Evolutionary conservation across 1,140 invertebrate species (phyloP), one percentile per base, ranked within the genome.

Genomic region (Drosophila lini): DNA sequence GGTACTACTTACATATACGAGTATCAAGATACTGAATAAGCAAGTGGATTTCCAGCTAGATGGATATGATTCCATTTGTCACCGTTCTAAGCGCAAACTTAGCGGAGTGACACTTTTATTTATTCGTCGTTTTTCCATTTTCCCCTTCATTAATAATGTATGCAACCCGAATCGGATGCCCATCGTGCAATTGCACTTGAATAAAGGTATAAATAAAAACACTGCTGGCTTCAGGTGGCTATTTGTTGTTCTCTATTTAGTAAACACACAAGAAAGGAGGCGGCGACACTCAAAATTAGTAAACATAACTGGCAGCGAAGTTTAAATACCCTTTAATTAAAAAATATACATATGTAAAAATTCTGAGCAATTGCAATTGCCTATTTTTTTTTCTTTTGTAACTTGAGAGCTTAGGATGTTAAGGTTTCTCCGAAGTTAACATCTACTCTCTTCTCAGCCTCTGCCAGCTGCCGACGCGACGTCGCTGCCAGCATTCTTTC

Each of bases 21-120:
- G 13, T 65, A 62, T 15, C 32, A 25, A 38, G 40, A 34, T 68
- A 38, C 42, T 48, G 22, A 22, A 40, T 62, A 67, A 31, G 58
- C 32, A 44, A 45, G 34, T 38, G 40, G 64, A 32, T 34, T 65
- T 47, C 31, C 22, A 58, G 25, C 36, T 70, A 71, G 65, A 71
- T 71, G 42, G 41, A 57, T 70, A 70, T 34, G 31, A 28, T 53
- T 68, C 36, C 69, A 73, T 73, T 73, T 73, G 69, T 73, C 69
- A 73, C 11, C 19, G 52, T 36, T 15, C 31, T 71, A 71, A 71
- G 64, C 32, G 13, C 53, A 15, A 22, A 58, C 69, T 59, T 31
- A 71, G 15, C 63, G 0, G 2, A 40, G 34, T 69, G 67, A 48
- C 67, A 47, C 36, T 59, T 36, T 67, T 65, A 48, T 65, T 48